A percentile compares a stretch with the other conserved stretches of the same genome.
phyloP scores from a whole-genome alignment of 37 sponge, comb jelly and placozoan genomes.

The Agelas oroides region DNA sequence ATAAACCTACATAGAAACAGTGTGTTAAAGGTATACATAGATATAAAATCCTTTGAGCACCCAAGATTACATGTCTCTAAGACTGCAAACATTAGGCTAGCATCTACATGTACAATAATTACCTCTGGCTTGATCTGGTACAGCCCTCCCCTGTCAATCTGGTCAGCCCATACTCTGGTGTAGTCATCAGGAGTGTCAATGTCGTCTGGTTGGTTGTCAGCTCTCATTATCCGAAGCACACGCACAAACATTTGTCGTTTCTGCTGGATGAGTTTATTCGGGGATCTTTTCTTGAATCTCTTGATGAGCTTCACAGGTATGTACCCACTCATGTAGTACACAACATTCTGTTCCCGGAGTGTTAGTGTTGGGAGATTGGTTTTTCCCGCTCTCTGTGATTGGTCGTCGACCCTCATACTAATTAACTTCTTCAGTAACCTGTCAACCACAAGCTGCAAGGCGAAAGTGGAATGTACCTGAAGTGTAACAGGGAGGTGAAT shows the following conservation, averaged over 20 bases:
- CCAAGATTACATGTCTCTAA: no score
- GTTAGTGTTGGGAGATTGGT: not conserved
- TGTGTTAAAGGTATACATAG: no score
- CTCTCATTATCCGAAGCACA: slow-evolving; percentile 4
- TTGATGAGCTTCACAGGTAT: slow-evolving; percentile 12
- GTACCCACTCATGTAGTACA: slow-evolving; percentile 23
- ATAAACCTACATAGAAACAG: no score
- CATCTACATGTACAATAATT: not conserved
- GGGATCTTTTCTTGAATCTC: not conserved
- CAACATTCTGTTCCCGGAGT: not conserved
- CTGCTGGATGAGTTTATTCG: not conserved
- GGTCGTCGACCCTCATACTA: no score
- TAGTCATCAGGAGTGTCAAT: slow-evolving; percentile 6
- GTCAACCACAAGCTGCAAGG: not conserved
- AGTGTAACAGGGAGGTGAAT: not conserved
- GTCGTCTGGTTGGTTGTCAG: not conserved
- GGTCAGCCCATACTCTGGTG: slow-evolving; percentile 1
- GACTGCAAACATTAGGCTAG: not conserved
- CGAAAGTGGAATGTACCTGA: not conserved
- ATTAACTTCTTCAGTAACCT: not conserved
- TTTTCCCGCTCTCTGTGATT: no score
- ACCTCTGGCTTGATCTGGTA: slow-evolving; percentile 20
- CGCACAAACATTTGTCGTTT: not conserved
- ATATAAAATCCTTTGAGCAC: no score
- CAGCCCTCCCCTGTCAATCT: slow-evolving; percentile 26